Conservation (phyloP, 2,888 invertebrate genomes). For the Lasioglossum leucozonium region DNA sequence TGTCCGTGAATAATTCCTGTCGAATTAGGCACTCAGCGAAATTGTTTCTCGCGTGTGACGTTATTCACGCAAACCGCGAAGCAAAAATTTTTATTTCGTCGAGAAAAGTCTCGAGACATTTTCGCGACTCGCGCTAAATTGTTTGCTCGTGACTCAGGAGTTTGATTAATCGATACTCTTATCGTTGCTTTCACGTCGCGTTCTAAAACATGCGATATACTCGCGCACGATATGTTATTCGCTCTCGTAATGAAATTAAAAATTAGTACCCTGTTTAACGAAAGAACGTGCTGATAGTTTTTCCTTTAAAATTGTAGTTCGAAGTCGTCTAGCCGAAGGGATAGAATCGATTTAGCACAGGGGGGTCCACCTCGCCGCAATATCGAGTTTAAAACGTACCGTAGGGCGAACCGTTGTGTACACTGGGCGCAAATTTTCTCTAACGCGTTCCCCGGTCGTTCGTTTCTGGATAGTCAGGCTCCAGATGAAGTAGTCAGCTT, state of each 20-base stretch:
- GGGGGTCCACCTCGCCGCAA: neutral
- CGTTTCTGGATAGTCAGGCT: slow-evolving; percentile 40
- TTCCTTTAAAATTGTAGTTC: neutral
- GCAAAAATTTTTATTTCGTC: neutral
- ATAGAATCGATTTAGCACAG: neutral
- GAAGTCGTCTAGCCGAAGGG: neutral
- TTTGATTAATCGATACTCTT: neutral
- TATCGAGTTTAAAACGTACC: slow-evolving; percentile 3
- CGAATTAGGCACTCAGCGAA: too few relatives aligned
- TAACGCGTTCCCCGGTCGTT: slow-evolving; percentile 36
- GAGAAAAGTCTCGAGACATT: neutral
- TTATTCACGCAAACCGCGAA: neutral
- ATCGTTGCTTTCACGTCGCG: neutral
- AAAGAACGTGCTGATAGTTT: neutral
- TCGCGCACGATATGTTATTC: neutral
- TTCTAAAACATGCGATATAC: neutral
- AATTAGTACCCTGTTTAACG: neutral
- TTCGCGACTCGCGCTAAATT: neutral
- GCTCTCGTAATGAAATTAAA: neutral
- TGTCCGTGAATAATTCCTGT: slow-evolving; percentile 12
- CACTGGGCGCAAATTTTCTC: slow-evolving; percentile 24
- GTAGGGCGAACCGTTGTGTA: slow-evolving; percentile 17
- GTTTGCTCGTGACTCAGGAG: slow-evolving; percentile 2
- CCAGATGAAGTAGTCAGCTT: slow-evolving; percentile 63
- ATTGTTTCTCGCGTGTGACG: neutral